Conservation (phyloP, 1,140 invertebrate genomes). For the Zeugodacus cucurbitae region DNA sequence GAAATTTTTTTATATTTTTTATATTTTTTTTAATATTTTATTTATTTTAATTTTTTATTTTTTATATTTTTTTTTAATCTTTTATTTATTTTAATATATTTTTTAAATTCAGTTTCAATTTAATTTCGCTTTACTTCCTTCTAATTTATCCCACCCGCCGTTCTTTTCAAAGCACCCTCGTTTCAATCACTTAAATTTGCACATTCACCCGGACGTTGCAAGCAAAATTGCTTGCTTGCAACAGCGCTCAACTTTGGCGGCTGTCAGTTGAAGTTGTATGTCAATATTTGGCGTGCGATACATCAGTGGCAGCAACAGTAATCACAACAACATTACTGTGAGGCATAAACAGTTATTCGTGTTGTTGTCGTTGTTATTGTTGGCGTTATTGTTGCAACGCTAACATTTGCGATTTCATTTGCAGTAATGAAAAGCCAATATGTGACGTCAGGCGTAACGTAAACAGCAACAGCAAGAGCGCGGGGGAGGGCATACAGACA, state of each 20-base stretch:
- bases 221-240: not conserved
- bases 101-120: too few relatives aligned
- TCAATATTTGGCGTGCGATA: constrained; percentile 39
- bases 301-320: constrained; percentile 15
- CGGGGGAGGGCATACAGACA: not conserved
- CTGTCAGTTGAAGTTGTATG: constrained; percentile 38
- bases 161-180: too few relatives aligned
- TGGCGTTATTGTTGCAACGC: not conserved
- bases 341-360: not conserved
- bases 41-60: too few relatives aligned
- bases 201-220: not conserved
- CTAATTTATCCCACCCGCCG: too few relatives aligned
- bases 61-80: too few relatives aligned
- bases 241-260: not conserved
- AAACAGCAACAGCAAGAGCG: not conserved
- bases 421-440: constrained; percentile 39
- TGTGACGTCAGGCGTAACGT: not conserved
- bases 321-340: not conserved
- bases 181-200: too few relatives aligned
- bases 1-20: too few relatives aligned
- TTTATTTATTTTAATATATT: too few relatives aligned
- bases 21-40: too few relatives aligned
- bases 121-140: too few relatives aligned
- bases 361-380: not conserved
- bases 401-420: constrained; percentile 39